Evolutionary conservation across 2,888 invertebrate species (phyloP).

Genomic region (Mythimna albipuncta): DNA sequence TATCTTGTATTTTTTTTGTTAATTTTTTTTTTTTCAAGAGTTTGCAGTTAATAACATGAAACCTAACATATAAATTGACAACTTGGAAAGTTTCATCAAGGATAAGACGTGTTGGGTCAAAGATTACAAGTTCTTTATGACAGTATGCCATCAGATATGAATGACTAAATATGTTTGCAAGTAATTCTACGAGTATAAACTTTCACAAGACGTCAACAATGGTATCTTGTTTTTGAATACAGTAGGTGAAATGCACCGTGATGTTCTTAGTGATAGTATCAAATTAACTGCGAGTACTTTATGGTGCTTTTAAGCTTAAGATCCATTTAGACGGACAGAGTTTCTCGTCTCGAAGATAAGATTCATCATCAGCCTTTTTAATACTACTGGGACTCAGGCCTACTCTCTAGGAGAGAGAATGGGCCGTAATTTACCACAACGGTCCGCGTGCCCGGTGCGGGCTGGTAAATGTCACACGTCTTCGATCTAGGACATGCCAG

Average conservation of each 20-base stretch:
- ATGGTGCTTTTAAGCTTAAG: too few species aligned
- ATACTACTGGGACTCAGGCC: too few species aligned
- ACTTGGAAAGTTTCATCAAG: conserved; percentile 11
- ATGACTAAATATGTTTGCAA: background rate
- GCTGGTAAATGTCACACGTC: too few species aligned
- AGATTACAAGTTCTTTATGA: conserved; percentile 22
- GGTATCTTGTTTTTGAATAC: background rate
- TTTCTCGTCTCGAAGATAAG: too few species aligned
- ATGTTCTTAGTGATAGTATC: background rate
- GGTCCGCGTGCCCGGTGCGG: too few species aligned
- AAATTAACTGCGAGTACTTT: too few species aligned
- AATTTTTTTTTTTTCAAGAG: background rate
- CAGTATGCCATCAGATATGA: conserved; percentile 15
- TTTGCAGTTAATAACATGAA: background rate
- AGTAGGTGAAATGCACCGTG: background rate
- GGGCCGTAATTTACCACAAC: too few species aligned
- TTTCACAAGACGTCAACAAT: conserved; percentile 26
- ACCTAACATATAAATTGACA: background rate
- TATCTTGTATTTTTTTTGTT: too few species aligned
- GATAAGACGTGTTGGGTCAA: conserved; percentile 35
- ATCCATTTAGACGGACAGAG: too few species aligned
- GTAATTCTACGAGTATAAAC: conserved; percentile 14
- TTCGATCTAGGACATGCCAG: too few species aligned
- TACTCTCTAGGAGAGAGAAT: too few species aligned
- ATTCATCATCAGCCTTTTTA: too few species aligned